A percentile compares a stretch with the other conserved stretches of the same genome.
Conservation (phyloP, 2,113 vertebrate species). For the Mixornis gularis region DNA sequence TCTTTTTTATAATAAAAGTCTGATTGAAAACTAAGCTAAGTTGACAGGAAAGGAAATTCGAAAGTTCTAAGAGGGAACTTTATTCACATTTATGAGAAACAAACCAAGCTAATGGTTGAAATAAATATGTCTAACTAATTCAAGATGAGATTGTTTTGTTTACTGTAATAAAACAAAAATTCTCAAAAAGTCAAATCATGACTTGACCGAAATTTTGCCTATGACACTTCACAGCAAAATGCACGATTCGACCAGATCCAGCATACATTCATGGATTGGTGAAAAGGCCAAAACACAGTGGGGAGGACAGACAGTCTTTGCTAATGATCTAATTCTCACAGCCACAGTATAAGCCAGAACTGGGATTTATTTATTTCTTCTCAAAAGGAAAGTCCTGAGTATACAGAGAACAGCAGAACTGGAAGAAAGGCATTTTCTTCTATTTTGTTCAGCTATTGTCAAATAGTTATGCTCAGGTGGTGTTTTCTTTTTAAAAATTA, state of each 20-base stretch:
- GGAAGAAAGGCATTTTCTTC: constrained; percentile 8
- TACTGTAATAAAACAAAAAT: neutral
- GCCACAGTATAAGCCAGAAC: neutral
- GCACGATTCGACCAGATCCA: neutral
- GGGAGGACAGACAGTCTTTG: neutral
- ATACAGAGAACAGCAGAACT: constrained; percentile 35
- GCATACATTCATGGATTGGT: neutral
- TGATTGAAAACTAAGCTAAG: neutral
- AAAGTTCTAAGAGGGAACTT: neutral
- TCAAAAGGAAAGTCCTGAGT: constrained; percentile 39
- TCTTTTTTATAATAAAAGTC: neutral
- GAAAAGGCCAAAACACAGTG: neutral
- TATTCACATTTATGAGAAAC: neutral
- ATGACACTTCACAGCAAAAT: neutral
- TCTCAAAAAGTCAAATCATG: neutral
- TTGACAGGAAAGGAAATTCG: neutral
- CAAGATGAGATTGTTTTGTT: neutral
- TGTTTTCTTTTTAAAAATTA: neutral
- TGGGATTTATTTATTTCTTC: constrained; percentile 43
- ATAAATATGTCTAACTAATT: neutral
- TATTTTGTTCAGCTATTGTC: neutral
- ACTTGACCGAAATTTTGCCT: neutral
- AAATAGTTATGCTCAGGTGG: neutral
- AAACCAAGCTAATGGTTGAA: neutral
- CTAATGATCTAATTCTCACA: constrained; percentile 40